A percentile compares a stretch with the other conserved stretches of the same genome.
Evolutionary conservation across 2,113 vertebrate genomes (phyloP).

Genomic region (Albula glossodonta): DNA sequence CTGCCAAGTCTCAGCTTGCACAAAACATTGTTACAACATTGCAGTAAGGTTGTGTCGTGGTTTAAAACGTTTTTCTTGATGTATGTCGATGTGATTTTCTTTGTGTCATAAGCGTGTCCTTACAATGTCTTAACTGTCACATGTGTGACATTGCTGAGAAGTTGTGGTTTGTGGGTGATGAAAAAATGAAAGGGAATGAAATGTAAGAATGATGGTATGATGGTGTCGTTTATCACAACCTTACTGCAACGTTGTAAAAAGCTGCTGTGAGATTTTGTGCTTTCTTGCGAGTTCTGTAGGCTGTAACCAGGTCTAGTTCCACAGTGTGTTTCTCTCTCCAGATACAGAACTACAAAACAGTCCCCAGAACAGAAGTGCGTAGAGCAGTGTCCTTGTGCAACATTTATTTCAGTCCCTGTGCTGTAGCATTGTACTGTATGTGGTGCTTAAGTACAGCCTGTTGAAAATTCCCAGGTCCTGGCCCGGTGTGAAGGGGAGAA

Average conservation of each 20-base stretch:
- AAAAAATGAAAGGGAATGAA: neutral
- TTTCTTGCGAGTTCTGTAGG: neutral
- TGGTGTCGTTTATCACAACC: neutral
- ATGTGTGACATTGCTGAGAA: neutral
- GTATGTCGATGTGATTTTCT: neutral
- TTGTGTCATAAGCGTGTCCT: neutral
- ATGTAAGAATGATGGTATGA: neutral
- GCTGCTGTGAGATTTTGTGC: neutral
- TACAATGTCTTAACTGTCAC: neutral
- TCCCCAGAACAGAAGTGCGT: too few relatives aligned
- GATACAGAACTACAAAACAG: neutral
- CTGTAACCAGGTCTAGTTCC: neutral
- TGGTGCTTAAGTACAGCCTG: neutral
- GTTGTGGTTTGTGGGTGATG: neutral
- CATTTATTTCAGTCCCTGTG: neutral
- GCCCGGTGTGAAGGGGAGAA: neutral
- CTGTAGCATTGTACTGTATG: neutral
- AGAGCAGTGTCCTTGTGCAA: neutral
- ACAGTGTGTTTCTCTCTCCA: neutral
- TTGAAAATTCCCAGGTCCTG: neutral
- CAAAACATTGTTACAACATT: neutral
- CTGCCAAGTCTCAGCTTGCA: neutral
- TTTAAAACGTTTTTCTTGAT: neutral
- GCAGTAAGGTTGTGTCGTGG: neutral
- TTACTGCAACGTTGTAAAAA: neutral